phyloP scores from a whole-genome alignment of 1,140 invertebrate species.

The Pseudomyrmex gracilis region DNA sequence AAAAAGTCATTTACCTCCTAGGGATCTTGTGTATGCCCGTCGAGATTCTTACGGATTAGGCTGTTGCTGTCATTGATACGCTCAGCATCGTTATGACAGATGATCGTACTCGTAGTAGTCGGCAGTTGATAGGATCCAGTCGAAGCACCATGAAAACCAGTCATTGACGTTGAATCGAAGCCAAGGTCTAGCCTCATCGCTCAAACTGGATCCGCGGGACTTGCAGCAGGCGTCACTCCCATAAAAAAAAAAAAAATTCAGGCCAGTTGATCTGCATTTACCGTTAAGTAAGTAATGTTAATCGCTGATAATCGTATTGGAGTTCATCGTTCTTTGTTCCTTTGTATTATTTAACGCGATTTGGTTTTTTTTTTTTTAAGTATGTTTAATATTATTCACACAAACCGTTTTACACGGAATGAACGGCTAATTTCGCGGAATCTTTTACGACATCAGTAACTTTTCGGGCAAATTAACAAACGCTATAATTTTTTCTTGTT shows the following conservation, averaged over 20 bases:
- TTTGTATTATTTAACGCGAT: conserved; percentile 42
- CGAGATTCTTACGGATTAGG: neutral
- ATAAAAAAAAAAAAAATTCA: conserved; percentile 30
- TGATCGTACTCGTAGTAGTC: conserved; percentile 9
- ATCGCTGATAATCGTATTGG: conserved; percentile 48
- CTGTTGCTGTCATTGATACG: conserved; percentile 24
- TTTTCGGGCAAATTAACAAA: conserved; percentile 13
- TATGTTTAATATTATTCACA: conserved; percentile 25
- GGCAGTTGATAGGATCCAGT: conserved; percentile 67
- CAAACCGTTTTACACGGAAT: conserved; percentile 19
- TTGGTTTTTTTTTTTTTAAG: conserved; percentile 16
- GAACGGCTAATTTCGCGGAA: conserved; percentile 22
- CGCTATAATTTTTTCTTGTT: conserved; percentile 24
- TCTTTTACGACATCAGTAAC: conserved; percentile 32
- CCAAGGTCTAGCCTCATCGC: conserved; percentile 74
- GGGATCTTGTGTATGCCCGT: neutral
- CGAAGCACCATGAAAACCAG: conserved; percentile 73
- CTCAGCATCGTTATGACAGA: conserved; percentile 11
- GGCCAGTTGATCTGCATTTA: conserved; percentile 49
- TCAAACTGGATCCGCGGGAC: conserved; percentile 68
- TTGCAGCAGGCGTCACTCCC: conserved; percentile 17
- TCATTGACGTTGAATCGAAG: conserved; percentile 72
- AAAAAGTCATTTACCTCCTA: neutral
- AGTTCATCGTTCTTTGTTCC: neutral
- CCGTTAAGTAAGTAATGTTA: conserved; percentile 64